Percentiles rank a stretch among this genome's conserved stretches.
Evolutionary conservation across 2,888 invertebrate genomes (phyloP).

Genomic region (Agrochola lota): DNA sequence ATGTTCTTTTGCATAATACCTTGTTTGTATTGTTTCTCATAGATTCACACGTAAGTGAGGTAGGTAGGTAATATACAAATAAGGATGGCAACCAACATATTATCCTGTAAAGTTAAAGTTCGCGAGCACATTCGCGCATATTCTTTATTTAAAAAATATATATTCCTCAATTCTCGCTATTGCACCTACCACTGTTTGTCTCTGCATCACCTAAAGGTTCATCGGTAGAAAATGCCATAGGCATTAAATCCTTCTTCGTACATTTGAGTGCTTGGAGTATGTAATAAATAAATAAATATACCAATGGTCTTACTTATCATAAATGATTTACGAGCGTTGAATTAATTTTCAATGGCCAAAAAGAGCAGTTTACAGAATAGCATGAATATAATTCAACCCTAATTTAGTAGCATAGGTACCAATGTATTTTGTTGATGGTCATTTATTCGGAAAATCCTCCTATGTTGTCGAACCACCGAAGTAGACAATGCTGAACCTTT

Average conservation of each 20-base stretch:
- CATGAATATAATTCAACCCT: not conserved
- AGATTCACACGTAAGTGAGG: not conserved
- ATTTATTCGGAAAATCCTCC: constrained; percentile 56
- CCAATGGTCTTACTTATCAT: not conserved
- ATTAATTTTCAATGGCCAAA: not conserved
- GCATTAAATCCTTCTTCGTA: too few species aligned
- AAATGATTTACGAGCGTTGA: not conserved
- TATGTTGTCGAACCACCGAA: constrained; percentile 36
- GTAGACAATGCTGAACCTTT: constrained; percentile 36
- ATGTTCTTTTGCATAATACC: not conserved
- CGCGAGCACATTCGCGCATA: too few species aligned
- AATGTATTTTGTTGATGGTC: constrained; percentile 69
- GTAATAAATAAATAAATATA: too few species aligned
- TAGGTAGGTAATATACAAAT: too few species aligned
- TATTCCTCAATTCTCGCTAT: too few species aligned
- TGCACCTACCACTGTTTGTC: too few species aligned
- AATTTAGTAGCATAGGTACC: not conserved
- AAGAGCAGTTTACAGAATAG: not conserved
- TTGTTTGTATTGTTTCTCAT: not conserved
- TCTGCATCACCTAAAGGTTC: too few species aligned
- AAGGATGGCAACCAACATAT: too few species aligned
- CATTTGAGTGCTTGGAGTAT: too few species aligned
- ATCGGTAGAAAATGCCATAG: too few species aligned
- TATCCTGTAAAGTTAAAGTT: too few species aligned
- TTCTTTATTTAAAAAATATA: too few species aligned